A percentile compares a stretch with the other conserved stretches of the same genome.
phyloP scores from a whole-genome alignment of 2,113 vertebrate species.

The Malurus cyaneus region DNA sequence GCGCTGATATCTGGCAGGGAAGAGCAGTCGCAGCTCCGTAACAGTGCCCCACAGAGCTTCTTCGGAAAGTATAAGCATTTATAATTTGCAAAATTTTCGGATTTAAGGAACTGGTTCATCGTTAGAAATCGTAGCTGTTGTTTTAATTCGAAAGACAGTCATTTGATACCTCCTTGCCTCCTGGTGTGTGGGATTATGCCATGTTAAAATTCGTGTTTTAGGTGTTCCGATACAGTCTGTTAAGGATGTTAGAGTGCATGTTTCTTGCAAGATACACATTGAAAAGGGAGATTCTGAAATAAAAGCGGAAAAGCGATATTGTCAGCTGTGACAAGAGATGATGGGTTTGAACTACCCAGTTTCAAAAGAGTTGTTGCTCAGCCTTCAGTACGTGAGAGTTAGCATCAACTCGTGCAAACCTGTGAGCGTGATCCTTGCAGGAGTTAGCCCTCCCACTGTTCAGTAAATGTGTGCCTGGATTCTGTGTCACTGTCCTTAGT shows the following conservation, averaged over 20 bases:
- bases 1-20: not conserved
- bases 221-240: rapidly evolving
- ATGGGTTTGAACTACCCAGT: rapidly evolving
- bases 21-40: rapidly evolving
- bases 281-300: not conserved
- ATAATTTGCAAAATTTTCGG: rapidly evolving
- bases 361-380: not conserved
- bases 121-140: not conserved
- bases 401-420: not conserved
- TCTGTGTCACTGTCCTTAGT: not conserved
- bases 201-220: rapidly evolving
- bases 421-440: rapidly evolving
- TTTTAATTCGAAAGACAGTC: not conserved
- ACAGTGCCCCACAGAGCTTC: not conserved
- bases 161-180: not conserved
- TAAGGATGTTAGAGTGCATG: not conserved
- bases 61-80: rapidly evolving
- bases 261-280: not conserved
- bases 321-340: not conserved
- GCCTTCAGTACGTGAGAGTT: rapidly evolving
- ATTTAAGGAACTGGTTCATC: not conserved
- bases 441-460: rapidly evolving
- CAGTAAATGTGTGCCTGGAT: rapidly evolving
- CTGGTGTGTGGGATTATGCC: not conserved
- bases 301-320: rapidly evolving